Base-by-base conservation (phyloP, 2,888 invertebrate species). In the Cotesia congregata region DNA sequence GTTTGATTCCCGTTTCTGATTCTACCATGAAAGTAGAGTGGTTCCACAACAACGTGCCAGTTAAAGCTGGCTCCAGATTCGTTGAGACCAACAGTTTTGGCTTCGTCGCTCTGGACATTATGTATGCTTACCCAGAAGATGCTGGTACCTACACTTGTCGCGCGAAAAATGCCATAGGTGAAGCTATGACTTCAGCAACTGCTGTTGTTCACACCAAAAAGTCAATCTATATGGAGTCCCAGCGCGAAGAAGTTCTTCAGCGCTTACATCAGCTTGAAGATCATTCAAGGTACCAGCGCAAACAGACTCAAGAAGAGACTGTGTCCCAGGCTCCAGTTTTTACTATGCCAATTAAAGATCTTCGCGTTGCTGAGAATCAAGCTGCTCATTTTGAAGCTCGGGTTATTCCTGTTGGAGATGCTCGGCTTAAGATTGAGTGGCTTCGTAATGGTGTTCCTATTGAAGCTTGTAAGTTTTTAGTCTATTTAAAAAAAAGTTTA, bases 51-150 rank as follows among this genome's bases (percentile, higher is more conserved):
- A 96, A 96, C 84, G 92, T 93, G 82, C 96, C 97, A 0, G 92
- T 98, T 0, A 97, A 97, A 90, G 96, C 96, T 80, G 98, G 98
- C 64, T 97, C 98, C 6, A 93, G 99, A 84, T 99, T 98, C 89
- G 96, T 96, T 9, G 97, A 98, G 90, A 97, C 97, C 6, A 96
- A 98, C 87, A 98, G 97, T 90, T 99, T 99, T 88, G 99, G 99
- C 65, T 99, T 97, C 88, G 98, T 98, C 12, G 97, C 98, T 38
- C 91, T 99, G 77, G 99, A 99, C 87, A 98, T 99, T 83, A 93
- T 98, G 92, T 96, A 98, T 83, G 96, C 97, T 77, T 94, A 98
- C 85, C 96, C 98, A 6, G 99, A 99, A 89, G 99, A 99, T 91
- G 95, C 96, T 15, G 99, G 99, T 68, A 95, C 95, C 0, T 99